Conservation (phyloP, 2,797 vertebrate species). For the Kryptolebias ocellatus region DNA sequence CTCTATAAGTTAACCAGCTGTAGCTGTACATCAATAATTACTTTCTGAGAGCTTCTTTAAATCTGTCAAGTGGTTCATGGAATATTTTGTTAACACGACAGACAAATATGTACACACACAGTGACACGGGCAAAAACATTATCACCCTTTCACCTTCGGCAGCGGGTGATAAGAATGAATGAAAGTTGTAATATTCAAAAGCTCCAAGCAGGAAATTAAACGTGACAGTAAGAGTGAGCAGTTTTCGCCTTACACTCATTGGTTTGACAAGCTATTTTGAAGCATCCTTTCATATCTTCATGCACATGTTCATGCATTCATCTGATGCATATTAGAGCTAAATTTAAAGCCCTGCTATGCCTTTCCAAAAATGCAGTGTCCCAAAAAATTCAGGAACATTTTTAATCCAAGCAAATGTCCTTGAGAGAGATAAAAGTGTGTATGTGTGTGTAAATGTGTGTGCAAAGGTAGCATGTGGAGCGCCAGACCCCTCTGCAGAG, state of each 20-base stretch:
- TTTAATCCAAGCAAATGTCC: slow-evolving; percentile 31
- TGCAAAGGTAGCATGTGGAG: slow-evolving; percentile 54
- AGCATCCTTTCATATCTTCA: slow-evolving; percentile 3
- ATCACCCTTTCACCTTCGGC: too few relatives aligned
- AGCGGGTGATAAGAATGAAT: slow-evolving; percentile 16
- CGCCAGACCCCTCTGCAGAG: slow-evolving; percentile 62
- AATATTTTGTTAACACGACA: too few relatives aligned
- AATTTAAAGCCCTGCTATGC: background rate
- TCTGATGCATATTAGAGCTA: background rate
- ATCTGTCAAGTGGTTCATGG: too few relatives aligned
- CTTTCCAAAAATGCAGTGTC: background rate
- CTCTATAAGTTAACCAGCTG: too few relatives aligned
- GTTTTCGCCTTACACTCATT: background rate
- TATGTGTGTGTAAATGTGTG: slow-evolving; percentile 18
- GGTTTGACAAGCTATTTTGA: slow-evolving; percentile 8
- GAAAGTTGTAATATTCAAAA: slow-evolving; percentile 1
- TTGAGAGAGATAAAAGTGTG: slow-evolving; percentile 38
- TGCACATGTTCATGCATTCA: slow-evolving; percentile 5
- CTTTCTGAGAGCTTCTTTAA: too few relatives aligned
- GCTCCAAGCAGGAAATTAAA: slow-evolving; percentile 4
- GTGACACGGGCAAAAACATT: too few relatives aligned
- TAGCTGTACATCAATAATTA: too few relatives aligned
- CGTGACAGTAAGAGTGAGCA: background rate
- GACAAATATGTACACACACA: background rate
- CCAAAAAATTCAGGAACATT: background rate